These are phyloP conservation scores for Parus major DNA, from an alignment of 2,113 vertebrate genomes.

Conservation along the genomic window DNA sequence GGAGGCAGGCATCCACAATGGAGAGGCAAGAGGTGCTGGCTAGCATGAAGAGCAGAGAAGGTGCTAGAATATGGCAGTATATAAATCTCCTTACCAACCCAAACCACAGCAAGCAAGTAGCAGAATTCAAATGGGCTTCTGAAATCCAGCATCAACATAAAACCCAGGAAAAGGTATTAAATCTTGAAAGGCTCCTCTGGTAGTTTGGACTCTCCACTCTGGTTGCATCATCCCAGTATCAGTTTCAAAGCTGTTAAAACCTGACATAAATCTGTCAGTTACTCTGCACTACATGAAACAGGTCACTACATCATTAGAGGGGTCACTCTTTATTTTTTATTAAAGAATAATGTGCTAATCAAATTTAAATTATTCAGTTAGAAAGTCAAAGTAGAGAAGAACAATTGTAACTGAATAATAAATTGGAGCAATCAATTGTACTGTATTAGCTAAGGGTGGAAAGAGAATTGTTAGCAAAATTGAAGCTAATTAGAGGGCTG, in stretches of 20 bases:
- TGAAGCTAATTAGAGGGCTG: background rate
- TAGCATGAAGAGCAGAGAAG: background rate
- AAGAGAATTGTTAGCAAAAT: background rate
- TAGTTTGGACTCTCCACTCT: background rate
- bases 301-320: background rate
- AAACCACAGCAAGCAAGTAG: background rate
- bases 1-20: background rate
- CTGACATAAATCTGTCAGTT: background rate
- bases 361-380: constrained; percentile 7
- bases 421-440: background rate
- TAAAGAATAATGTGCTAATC: background rate
- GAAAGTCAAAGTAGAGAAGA: background rate
- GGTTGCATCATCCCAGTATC: background rate
- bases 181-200: background rate
- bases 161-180: background rate
- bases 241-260: constrained; percentile 1
- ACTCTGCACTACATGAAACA: background rate
- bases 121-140: background rate
- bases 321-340: background rate
- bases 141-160: background rate
- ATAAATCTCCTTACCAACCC: background rate
- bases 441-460: background rate
- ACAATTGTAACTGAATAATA: background rate
- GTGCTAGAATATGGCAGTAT: background rate
- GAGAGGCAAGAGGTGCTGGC: background rate